These are phyloP conservation scores for Rhagoletis zephyria DNA, from an alignment of 1,140 invertebrate genomes.

Conservation along the genomic window DNA sequence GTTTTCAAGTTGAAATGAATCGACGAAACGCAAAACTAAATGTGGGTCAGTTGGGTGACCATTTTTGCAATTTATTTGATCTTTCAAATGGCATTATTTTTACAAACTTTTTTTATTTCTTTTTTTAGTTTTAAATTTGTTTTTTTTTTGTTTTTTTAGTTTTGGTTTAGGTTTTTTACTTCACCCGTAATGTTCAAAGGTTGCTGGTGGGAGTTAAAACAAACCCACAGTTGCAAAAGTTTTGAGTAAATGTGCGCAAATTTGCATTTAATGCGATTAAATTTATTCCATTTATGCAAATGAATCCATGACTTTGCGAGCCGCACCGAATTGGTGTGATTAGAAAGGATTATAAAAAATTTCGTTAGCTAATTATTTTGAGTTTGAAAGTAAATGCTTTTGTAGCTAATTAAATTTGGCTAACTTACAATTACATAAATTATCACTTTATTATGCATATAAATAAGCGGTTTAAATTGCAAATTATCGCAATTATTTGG, in stretches of 20 bases:
- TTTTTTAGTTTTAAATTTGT: too few relatives aligned
- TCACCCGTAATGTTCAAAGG: background rate
- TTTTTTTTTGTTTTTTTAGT: background rate
- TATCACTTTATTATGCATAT: constrained; percentile 12
- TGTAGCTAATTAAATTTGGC: background rate
- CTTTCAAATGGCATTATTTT: background rate
- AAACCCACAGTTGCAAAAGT: background rate
- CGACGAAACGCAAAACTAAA: background rate
- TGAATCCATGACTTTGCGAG: background rate
- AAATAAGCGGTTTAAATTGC: background rate
- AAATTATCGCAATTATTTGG: constrained; percentile 22
- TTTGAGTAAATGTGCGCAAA: background rate
- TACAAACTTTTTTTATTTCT: background rate
- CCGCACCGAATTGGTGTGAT: background rate
- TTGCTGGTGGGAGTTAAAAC: constrained; percentile 1
- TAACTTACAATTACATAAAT: constrained; percentile 4
- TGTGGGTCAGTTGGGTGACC: constrained; percentile 24
- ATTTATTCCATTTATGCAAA: constrained; percentile 35
- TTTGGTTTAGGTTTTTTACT: too few relatives aligned
- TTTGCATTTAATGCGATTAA: constrained; percentile 42
- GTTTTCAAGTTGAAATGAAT: constrained; percentile 38
- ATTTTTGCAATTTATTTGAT: constrained; percentile 33
- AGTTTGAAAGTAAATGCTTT: constrained; percentile 27
- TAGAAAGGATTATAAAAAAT: constrained; percentile 16
- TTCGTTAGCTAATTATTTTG: constrained; percentile 3